A percentile compares a stretch with the other conserved stretches of the same genome.
Conservation (phyloP, 2,113 vertebrate species). For the Haemorhous mexicanus region DNA sequence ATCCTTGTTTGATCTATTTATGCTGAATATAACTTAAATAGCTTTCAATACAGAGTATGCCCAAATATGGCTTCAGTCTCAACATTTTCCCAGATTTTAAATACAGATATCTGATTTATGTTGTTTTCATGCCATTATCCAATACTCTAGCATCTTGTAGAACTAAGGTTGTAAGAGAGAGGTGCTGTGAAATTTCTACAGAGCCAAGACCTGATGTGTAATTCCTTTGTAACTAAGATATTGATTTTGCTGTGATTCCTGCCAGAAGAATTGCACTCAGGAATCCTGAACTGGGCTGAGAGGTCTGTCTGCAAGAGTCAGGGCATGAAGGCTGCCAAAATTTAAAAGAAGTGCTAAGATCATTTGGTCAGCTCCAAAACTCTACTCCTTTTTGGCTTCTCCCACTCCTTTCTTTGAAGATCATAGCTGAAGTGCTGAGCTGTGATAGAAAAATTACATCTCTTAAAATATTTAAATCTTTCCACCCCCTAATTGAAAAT, state of each 20-base stretch:
- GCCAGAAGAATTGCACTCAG: background rate
- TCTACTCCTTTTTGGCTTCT: background rate
- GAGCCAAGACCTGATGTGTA: background rate
- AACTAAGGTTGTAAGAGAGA: background rate
- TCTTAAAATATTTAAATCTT: slow-evolving; percentile 27
- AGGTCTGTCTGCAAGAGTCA: background rate
- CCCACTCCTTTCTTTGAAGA: background rate
- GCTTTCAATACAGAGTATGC: background rate
- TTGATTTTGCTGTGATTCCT: background rate
- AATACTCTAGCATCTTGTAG: background rate
- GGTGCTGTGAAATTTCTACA: background rate
- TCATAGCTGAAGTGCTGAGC: background rate
- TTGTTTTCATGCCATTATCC: background rate
- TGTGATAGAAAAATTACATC: background rate
- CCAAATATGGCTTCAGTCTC: background rate
- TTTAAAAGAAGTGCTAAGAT: slow-evolving; percentile 1
- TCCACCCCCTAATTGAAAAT: slow-evolving; percentile 8
- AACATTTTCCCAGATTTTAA: background rate
- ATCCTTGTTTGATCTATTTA: background rate
- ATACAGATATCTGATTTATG: background rate
- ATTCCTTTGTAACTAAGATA: background rate
- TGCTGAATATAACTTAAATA: background rate
- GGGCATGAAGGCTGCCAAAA: background rate
- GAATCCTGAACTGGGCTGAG: background rate
- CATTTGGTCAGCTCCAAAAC: background rate